Evolutionary conservation across 2,113 vertebrate species (phyloP).

Genomic region (Phalacrocorax pelagicus): DNA sequence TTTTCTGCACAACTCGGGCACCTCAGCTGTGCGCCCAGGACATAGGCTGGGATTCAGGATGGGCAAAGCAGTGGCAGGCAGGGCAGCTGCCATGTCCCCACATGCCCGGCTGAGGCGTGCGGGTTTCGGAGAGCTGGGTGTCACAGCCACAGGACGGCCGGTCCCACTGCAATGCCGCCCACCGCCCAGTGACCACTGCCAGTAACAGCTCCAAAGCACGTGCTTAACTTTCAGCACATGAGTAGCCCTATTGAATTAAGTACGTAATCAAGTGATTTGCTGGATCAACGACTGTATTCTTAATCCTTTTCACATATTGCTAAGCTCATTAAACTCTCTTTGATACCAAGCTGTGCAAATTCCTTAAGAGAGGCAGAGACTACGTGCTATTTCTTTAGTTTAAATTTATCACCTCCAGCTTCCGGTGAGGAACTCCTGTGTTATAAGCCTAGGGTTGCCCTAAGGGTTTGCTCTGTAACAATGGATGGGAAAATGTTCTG

Average conservation of each 20-base stretch:
- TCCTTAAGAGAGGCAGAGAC: slow-evolving; percentile 14
- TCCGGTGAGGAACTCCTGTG: neutral
- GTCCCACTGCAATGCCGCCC: neutral
- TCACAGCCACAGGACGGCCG: neutral
- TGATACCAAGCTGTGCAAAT: slow-evolving; percentile 59
- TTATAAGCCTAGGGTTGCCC: neutral
- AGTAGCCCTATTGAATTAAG: slow-evolving; percentile 61
- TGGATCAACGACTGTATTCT: slow-evolving; percentile 39
- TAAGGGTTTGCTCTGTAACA: slow-evolving; percentile 16
- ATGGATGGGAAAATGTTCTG: slow-evolving; percentile 58
- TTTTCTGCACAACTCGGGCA: neutral
- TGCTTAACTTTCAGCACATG: neutral
- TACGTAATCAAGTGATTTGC: slow-evolving; percentile 58
- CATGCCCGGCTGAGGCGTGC: accelerated
- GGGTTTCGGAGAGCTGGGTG: neutral
- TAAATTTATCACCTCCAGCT: slow-evolving; percentile 15
- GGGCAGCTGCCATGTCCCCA: accelerated
- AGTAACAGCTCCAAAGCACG: neutral
- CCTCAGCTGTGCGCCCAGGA: accelerated
- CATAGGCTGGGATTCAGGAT: accelerated
- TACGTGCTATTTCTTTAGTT: neutral
- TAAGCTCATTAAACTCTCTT: slow-evolving; percentile 65
- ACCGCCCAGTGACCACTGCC: neutral
- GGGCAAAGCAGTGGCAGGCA: neutral
- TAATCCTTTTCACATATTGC: slow-evolving; percentile 63